Conservation (phyloP, 2,888 invertebrate species). For the Amphipoea lucens region DNA sequence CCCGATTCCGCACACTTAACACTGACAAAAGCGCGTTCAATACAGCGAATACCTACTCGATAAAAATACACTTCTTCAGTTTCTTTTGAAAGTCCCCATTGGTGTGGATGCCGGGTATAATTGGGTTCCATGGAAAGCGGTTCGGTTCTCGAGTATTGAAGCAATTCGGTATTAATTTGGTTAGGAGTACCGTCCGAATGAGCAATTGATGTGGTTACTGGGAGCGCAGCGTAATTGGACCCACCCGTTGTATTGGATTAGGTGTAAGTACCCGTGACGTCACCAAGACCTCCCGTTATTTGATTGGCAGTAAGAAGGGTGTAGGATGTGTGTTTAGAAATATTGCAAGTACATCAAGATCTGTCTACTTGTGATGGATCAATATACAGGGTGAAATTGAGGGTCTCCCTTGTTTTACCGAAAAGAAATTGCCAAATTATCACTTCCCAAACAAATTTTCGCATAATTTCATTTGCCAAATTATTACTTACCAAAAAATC, state of each 20-base stretch:
- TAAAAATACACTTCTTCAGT: slow-evolving; percentile 63
- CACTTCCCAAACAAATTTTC: too few species aligned
- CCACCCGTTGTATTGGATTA: slow-evolving; percentile 54
- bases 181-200: slow-evolving; percentile 72
- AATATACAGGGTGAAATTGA: too few species aligned
- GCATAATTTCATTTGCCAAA: too few species aligned
- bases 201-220: slow-evolving; percentile 76
- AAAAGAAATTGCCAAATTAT: too few species aligned
- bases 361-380: background rate
- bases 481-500: too few species aligned
- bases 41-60: slow-evolving; percentile 49
- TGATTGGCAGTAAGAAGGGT: slow-evolving; percentile 38
- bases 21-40: slow-evolving; percentile 44
- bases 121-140: slow-evolving; percentile 69
- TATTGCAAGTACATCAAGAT: slow-evolving; percentile 9
- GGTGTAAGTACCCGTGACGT: slow-evolving; percentile 43
- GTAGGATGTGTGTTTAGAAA: slow-evolving; percentile 9
- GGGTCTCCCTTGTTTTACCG: too few species aligned
- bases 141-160: slow-evolving; percentile 58
- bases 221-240: slow-evolving; percentile 57
- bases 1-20: slow-evolving; percentile 34
- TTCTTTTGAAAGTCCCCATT: slow-evolving; percentile 54
- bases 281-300: slow-evolving; percentile 36
- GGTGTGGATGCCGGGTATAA: slow-evolving; percentile 63
- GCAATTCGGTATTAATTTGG: slow-evolving; percentile 80